Base-by-base conservation (phyloP, 2,888 invertebrate genomes). In the Leptinotarsa rubiginosa region DNA sequence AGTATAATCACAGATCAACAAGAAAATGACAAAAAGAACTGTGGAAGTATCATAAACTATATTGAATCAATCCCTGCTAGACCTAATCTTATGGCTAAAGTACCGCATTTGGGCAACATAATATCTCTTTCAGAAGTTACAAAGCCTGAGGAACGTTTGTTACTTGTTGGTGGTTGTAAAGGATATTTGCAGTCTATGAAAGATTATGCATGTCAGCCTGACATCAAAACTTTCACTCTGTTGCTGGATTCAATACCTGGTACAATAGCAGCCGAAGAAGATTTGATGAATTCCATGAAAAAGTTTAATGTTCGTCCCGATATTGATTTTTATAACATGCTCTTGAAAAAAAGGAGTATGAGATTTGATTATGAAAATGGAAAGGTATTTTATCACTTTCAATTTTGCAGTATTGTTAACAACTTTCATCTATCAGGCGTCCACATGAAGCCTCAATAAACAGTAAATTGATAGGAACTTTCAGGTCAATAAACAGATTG, bases 241-340 rank as follows among this genome's bases (percentile, higher is more conserved):
- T 89, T 98, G 81, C 85, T 97, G 59, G 92, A 93, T 80, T 88
- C 93, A 70, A 88, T 95, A 75, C 95, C 96, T 3, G 88, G 91
- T 31, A 92, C 91, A 18, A 84, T 87, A 76, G 89, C 91, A 70
- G 91, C 92, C 18, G 97, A 98, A 86, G 89, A 92, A 70, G 91
- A 91, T 76, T 85, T 97, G 12, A 83, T 97, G 5, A 87, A 87
- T 69, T 87, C 89, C 72, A 92, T 96, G 87, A 90, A 91, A 73
- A 87, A 88, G 75, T 87, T 88, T 59, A 88, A 91, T 13, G 85
- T 96, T 0, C 90, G 89, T 81, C 89, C 93, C 2, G 96, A 97
- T 87, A 91, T 94, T 72, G 93, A 93, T 85, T 96, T 97, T 86
- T 96, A 92, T 84, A 97, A 97, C 86, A 91, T 94, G 88, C 89